Evolutionary conservation across 2,113 vertebrate genomes (phyloP).

Genomic region (Clupea harengus): DNA sequence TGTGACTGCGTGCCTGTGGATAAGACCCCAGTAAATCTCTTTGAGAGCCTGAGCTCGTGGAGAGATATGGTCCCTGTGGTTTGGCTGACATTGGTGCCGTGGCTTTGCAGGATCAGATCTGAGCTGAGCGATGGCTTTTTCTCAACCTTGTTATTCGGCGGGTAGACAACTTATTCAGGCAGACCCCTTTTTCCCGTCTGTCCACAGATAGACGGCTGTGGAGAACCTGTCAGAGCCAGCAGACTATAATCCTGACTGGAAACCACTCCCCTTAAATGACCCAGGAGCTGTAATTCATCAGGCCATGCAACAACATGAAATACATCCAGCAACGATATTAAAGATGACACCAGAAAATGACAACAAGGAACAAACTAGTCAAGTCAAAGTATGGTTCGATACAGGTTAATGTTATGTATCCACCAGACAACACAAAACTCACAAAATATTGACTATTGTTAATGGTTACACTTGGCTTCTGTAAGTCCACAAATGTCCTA

Average conservation of each 20-base stretch:
- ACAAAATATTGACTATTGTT: background rate
- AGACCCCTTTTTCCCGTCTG: background rate
- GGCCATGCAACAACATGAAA: background rate
- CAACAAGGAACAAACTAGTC: background rate
- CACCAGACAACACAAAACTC: conserved; percentile 3
- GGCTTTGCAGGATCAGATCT: background rate
- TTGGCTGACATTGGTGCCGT: conserved; percentile 14
- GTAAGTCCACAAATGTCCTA: background rate
- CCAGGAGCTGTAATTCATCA: conserved; percentile 2
- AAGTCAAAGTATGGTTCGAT: conserved; percentile 5
- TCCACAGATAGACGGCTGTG: background rate
- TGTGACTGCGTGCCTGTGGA: conserved; percentile 8
- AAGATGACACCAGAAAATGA: conserved; percentile 9
- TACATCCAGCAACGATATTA: background rate
- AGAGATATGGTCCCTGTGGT: conserved; percentile 18
- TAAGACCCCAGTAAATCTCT: conserved; percentile 20
- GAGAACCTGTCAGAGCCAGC: background rate
- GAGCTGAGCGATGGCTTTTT: conserved; percentile 15
- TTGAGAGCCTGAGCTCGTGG: background rate
- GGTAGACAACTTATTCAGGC: background rate
- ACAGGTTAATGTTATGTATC: background rate
- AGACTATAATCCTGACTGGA: conserved; percentile 11
- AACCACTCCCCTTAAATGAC: conserved; percentile 1
- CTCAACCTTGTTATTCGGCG: conserved; percentile 30
- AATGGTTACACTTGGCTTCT: background rate